Conservation (phyloP, 2,797 vertebrate species). For the Arrhamphus sclerolepis region DNA sequence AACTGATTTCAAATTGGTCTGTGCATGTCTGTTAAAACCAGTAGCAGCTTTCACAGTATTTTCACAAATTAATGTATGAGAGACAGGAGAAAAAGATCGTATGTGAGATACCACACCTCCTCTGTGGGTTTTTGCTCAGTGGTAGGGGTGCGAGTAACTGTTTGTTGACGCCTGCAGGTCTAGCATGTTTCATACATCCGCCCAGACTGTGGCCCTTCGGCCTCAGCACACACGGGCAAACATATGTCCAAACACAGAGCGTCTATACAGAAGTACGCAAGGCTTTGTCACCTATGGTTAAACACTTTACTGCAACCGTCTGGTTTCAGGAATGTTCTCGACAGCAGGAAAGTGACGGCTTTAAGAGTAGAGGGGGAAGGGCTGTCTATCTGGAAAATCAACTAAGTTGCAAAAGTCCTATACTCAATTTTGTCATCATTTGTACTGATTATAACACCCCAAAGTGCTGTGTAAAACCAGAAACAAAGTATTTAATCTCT, state of each 20-base stretch:
- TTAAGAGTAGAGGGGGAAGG: slow-evolving; percentile 36
- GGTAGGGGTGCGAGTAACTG: slow-evolving; percentile 62
- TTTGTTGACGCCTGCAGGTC: slow-evolving; percentile 69
- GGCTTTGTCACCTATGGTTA: slow-evolving; percentile 63
- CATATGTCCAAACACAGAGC: slow-evolving; percentile 6
- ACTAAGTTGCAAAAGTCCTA: slow-evolving; percentile 17
- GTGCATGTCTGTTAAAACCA: neutral
- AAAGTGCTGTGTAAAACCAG: neutral
- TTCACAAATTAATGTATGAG: slow-evolving; percentile 22
- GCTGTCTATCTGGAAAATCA: slow-evolving; percentile 50
- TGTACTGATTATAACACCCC: slow-evolving; percentile 4
- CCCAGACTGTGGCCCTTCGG: slow-evolving; percentile 42
- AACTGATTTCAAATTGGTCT: no score
- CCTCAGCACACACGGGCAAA: slow-evolving; percentile 20
- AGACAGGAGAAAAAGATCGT: slow-evolving; percentile 23
- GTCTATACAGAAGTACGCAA: slow-evolving; percentile 38
- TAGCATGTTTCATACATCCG: slow-evolving; percentile 55
- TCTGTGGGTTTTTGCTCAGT: slow-evolving; percentile 45
- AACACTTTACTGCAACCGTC: slow-evolving; percentile 59
- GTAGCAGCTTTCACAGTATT: slow-evolving; percentile 20
- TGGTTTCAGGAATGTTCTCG: slow-evolving; percentile 70
- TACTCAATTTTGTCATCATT: neutral
- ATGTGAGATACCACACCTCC: slow-evolving; percentile 45
- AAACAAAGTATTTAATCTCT: slow-evolving; percentile 10
- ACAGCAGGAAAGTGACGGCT: slow-evolving; percentile 50